Base-by-base conservation (phyloP, 2,113 vertebrate species). In the Equus przewalskii region DNA sequence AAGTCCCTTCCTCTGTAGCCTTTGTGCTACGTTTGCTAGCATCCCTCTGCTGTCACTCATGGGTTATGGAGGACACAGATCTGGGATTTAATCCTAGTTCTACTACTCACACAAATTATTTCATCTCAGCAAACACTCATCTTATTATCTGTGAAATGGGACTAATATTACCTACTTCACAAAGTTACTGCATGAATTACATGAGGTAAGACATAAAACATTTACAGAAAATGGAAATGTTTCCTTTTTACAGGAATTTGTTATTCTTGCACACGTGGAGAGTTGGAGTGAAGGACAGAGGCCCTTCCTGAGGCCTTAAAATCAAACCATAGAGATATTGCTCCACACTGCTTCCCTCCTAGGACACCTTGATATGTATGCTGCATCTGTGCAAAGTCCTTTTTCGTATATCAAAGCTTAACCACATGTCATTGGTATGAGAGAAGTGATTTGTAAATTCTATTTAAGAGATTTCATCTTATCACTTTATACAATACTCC, bases 301-400 rank as follows among this genome's bases (percentile, higher is more conserved):
- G 1, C 3, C 5, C 3, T 51, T 65, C 8, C 13, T 58, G 2
- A 28, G 41, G 16, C 4, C 7, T n/a, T 56, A 62, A 93, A 70
- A 72, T 33, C 64, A 65, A 65, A 70, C 22, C 21, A 80, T 15
- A 49, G 24, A 44, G 24, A 4, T 21, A 49, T 9, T 15, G 2
- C 10, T 79, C 13, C 41, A 22, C 0, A 16, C 19, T 65, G 33
- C n/a, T 75, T 30, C 56, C 28, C 28, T 73, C 5, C 24, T 16
- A 56, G 76, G 33, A 64, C 3, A 62, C 2, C 46, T 33, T 0
- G 0, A 1, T 54, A 22, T 4, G 0, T 6, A 9, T 1, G 44
- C 4, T 33, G 14, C 14, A 67, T 10, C 7, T 78, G 2, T 18
- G 28, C 7, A 60, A 72, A 51, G 2, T 41, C 21, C 7, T 1